Evolutionary conservation across 64 coral and sea anemone species (phyloP), one percentile per base, ranked within the genome.

Genomic region (Acropora tenuis): DNA sequence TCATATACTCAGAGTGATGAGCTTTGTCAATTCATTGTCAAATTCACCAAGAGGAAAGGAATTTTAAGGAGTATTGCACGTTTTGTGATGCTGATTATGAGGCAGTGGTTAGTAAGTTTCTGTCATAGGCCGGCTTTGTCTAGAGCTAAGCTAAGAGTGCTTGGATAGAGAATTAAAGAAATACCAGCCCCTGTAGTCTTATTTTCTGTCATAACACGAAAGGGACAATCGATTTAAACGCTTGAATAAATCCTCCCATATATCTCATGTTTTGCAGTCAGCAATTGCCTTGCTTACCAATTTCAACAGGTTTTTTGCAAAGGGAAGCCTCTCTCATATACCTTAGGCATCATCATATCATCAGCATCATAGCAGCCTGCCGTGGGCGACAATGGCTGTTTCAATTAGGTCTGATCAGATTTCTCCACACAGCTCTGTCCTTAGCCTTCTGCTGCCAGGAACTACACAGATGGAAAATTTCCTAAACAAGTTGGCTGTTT

Each of bases 211-310:
- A 43, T 61, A 93, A 52, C 73, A 79, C 41, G 91, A 93, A 93
- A 47, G 83, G 52, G 91, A 79, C 48, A 78, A 78, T 79, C 83
- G 75, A 87, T 93, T 87, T 93, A 52, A 79, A 93, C 61, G 60
- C 41, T 47, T 87, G 73, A 79, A 63, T 80, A 75, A 15, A 43
- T 43, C 75, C 79, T 87, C 87, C 65, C 20, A 69, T 93, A 68
- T 79, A 93, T 87, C 91, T 93, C 61, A 78, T 93, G 82, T 93
- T 93, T 92, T 88, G 48, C 76, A 87, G 8, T 93, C 91, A 79
- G 83, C 75, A 69, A 93, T 87, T 80, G 76, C 91, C 53, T 66
- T 79, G 30, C 30, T 30, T 30, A 30, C 30, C 30, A 30, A 30
- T 30, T 30, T 30, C 30, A 30, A 30, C 30, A 30, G 30, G 30